Percentiles rank a stretch among this genome's conserved stretches.
Conservation (phyloP, 2,797 vertebrate genomes). For the Sebastes oblongus region DNA sequence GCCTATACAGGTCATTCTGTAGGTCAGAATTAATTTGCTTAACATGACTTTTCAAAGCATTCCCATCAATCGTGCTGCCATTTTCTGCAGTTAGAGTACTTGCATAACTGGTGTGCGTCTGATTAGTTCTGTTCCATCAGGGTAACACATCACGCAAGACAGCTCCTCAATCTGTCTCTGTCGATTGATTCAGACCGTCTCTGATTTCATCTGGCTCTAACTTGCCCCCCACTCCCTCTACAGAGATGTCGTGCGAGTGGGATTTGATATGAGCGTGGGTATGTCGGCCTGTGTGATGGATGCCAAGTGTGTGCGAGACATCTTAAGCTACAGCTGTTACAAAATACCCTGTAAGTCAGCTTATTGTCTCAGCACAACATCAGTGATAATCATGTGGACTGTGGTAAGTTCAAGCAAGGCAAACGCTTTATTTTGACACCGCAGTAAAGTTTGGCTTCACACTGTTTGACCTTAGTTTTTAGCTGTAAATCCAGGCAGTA, state of each 20-base stretch:
- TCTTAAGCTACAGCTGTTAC: conserved; percentile 43
- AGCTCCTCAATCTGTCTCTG: conserved; percentile 14
- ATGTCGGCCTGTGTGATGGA: background rate
- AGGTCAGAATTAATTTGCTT: conserved; percentile 1
- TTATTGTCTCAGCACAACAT: conserved; percentile 24
- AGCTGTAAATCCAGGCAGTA: background rate
- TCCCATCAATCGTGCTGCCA: background rate
- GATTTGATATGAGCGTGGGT: conserved; percentile 1
- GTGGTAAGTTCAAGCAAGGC: background rate
- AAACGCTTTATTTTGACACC: background rate
- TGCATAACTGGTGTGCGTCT: conserved; percentile 10
- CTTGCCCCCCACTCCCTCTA: background rate
- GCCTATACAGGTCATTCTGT: background rate
- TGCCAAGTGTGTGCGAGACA: conserved; percentile 10
- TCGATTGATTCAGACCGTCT: conserved; percentile 1
- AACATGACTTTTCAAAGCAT: background rate
- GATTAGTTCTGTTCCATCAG: conserved; percentile 21
- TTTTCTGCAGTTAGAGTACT: conserved; percentile 4
- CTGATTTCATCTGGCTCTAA: conserved; percentile 31
- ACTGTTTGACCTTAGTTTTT: background rate
- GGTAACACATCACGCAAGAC: conserved; percentile 15
- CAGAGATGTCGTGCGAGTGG: conserved; percentile 17
- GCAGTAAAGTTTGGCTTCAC: background rate
- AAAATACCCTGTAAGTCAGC: background rate
- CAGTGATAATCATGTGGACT: conserved; percentile 2